Evolutionary conservation across 2,888 invertebrate genomes (phyloP).

Genomic region (Rhorus exstirpatorius): DNA sequence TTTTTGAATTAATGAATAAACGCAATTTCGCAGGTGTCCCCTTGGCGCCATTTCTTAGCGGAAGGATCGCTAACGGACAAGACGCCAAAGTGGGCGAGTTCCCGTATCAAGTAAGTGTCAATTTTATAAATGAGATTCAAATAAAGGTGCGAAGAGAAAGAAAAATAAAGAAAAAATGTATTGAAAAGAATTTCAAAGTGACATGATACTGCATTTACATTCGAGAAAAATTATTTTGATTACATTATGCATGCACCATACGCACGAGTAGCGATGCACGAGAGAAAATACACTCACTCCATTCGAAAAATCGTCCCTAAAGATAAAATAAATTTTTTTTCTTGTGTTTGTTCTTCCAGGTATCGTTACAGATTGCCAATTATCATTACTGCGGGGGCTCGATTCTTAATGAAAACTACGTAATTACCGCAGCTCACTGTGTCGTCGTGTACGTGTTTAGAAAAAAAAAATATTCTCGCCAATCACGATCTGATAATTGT

Average conservation of each 20-base stretch:
- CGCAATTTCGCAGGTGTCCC: conserved; percentile 35
- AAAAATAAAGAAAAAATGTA: neutral
- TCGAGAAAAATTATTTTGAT: too few species aligned
- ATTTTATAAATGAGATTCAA: neutral
- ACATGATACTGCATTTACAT: neutral
- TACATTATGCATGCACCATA: too few species aligned
- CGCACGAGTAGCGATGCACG: too few species aligned
- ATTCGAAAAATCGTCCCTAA: neutral
- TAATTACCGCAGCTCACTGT: conserved; percentile 80
- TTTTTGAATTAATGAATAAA: neutral
- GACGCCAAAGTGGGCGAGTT: conserved; percentile 76
- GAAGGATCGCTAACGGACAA: conserved; percentile 73
- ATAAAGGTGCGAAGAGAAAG: neutral
- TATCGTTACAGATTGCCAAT: conserved; percentile 72
- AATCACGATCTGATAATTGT: neutral
- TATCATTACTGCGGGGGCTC: conserved; percentile 78
- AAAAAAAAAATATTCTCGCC: conserved; percentile 1
- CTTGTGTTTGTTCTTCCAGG: conserved; percentile 58
- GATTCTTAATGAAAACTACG: conserved; percentile 72
- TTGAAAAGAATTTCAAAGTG: neutral
- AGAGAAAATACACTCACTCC: neutral
- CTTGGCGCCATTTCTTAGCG: conserved; percentile 40
- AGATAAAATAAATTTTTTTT: neutral
- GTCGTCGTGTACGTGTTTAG: conserved; percentile 63
- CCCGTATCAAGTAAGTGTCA: conserved; percentile 77